phyloP scores from a whole-genome alignment of 2,113 vertebrate species.

The Oncorhynchus tshawytscha region DNA sequence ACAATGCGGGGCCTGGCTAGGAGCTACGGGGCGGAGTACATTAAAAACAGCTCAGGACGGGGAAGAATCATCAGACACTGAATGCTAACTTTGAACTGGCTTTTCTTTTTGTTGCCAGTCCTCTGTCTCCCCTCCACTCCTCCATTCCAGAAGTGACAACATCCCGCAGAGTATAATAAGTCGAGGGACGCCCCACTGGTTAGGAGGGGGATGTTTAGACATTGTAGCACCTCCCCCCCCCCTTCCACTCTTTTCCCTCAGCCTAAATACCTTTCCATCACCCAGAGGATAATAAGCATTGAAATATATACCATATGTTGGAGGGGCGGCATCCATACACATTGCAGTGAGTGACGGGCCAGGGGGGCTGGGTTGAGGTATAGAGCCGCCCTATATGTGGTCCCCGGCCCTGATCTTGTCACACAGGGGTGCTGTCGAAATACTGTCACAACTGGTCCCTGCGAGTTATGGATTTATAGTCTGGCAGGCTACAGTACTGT shows the following conservation, averaged over 20 bases:
- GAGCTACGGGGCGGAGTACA: conserved; percentile 40
- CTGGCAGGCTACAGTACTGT: not conserved
- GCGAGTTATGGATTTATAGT: too few species aligned
- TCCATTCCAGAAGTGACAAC: conserved; percentile 41
- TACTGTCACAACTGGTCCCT: not conserved
- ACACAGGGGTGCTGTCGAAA: conserved; percentile 1
- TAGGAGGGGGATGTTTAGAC: conserved; percentile 24
- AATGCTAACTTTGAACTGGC: conserved; percentile 44
- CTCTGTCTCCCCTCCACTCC: conserved; percentile 5
- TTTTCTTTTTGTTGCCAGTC: conserved; percentile 28
- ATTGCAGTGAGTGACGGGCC: conserved; percentile 7
- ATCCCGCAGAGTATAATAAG: conserved; percentile 38
- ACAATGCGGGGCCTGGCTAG: conserved; percentile 31
- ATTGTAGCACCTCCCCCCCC: conserved; percentile 7
- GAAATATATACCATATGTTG: conserved; percentile 28
- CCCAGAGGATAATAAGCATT: conserved; percentile 33
- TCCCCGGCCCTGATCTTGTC: not conserved
- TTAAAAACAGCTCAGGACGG: conserved; percentile 48
- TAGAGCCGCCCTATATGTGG: not conserved
- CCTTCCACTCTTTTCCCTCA: conserved; percentile 3
- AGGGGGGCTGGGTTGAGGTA: not conserved
- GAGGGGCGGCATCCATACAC: conserved; percentile 11
- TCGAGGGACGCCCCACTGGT: conserved; percentile 39
- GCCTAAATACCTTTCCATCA: conserved; percentile 43
- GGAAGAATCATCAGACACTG: conserved; percentile 30